Evolutionary conservation across 2,797 vertebrate species (phyloP).

Genomic region (Melanotaenia parkinsoni): DNA sequence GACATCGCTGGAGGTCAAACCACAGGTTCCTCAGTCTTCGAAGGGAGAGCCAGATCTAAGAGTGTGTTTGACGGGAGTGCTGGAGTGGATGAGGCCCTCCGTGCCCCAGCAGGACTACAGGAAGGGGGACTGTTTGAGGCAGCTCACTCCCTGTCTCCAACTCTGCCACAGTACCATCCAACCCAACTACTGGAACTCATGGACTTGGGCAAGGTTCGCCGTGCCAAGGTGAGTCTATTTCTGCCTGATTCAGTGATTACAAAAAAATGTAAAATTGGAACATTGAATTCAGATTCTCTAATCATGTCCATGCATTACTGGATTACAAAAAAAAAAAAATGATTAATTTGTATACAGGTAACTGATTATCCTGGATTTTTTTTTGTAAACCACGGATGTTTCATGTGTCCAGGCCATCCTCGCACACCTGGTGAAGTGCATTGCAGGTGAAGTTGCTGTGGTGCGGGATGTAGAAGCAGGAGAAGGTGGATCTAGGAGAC

Average conservation of each 20-base stretch:
- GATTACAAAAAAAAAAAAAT: too few species aligned
- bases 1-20: conserved; percentile 81
- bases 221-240: conserved; percentile 86
- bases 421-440: conserved; percentile 97
- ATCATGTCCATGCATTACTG: too few species aligned
- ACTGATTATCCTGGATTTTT: neutral
- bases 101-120: conserved; percentile 91
- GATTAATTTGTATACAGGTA: neutral
- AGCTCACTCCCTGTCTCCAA: conserved; percentile 95
- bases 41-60: conserved; percentile 85
- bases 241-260: neutral
- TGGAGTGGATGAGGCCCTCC: conserved; percentile 90
- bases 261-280: neutral
- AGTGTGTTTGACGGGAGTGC: conserved; percentile 89
- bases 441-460: conserved; percentile 96
- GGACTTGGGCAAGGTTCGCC: conserved; percentile 95
- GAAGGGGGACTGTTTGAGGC: conserved; percentile 98
- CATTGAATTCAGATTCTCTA: neutral
- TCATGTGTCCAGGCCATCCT: conserved; percentile 86
- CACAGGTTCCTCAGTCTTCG: conserved; percentile 53
- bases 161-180: conserved; percentile 97
- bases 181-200: conserved; percentile 97
- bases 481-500: conserved; percentile 90
- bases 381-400: neutral
- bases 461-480: conserved; percentile 94